Conservation (phyloP, 2,797 vertebrate species). For the Tadarida brasiliensis region DNA sequence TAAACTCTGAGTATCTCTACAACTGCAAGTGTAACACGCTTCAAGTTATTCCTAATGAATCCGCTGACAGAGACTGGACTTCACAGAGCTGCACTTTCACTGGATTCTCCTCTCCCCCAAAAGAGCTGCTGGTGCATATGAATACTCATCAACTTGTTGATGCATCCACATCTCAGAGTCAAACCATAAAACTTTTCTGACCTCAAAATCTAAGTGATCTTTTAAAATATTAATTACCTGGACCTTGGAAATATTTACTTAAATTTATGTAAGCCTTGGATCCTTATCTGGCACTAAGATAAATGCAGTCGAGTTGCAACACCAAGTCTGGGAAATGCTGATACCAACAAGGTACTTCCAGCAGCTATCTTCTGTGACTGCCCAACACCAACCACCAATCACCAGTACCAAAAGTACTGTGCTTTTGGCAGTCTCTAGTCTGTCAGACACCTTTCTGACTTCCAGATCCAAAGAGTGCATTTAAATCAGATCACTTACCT, state of each 20-base stretch:
- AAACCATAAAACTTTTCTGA: background rate
- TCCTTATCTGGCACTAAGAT: background rate
- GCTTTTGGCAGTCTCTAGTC: background rate
- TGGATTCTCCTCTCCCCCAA: background rate
- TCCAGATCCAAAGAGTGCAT: background rate
- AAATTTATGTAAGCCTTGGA: background rate
- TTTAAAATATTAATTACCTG: background rate
- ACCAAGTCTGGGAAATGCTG: background rate
- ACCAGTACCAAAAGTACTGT: background rate
- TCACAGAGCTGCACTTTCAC: background rate
- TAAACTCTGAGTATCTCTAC: background rate
- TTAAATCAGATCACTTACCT: background rate
- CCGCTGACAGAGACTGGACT: background rate
- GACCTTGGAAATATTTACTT: background rate
- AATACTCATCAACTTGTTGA: background rate
- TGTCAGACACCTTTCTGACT: background rate
- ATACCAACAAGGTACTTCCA: background rate
- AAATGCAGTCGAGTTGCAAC: background rate
- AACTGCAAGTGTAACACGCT: background rate
- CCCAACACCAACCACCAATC: background rate
- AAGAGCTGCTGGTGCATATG: background rate
- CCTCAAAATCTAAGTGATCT: background rate
- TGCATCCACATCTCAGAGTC: background rate
- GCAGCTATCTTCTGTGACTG: background rate
- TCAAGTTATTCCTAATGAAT: background rate